Conservation (phyloP, 2,888 invertebrate genomes). For the Sesamia inferens region DNA sequence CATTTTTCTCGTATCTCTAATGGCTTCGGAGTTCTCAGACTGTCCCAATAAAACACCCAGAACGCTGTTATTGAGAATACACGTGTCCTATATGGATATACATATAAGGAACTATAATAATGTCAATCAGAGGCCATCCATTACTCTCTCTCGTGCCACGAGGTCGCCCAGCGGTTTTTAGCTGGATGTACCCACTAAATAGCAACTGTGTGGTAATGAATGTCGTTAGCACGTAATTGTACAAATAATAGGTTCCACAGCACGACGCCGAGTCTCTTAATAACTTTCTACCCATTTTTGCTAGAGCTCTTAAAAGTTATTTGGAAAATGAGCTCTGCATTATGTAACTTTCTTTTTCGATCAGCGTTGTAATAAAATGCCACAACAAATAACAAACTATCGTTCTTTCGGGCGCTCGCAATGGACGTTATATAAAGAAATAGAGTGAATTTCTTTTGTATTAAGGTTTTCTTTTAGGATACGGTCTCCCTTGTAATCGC, state of each 20-base stretch:
- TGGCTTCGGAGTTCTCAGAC: not conserved
- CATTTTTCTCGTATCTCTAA: not conserved
- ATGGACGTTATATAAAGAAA: slow-evolving; percentile 49
- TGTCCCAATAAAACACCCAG: not conserved
- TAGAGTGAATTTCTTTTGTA: slow-evolving; percentile 66
- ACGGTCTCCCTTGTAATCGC: slow-evolving; percentile 55
- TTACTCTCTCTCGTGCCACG: not conserved
- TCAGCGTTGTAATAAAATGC: slow-evolving; percentile 37
- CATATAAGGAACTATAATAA: not conserved
- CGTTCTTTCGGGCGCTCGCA: slow-evolving; percentile 25
- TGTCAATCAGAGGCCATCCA: not conserved
- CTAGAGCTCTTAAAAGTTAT: not conserved
- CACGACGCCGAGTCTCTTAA: not conserved
- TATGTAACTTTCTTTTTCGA: slow-evolving; percentile 16
- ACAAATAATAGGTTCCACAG: not conserved
- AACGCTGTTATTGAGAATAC: not conserved
- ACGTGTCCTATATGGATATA: not conserved
- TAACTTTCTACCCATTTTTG: not conserved
- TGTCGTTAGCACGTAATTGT: not conserved
- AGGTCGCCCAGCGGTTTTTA: not conserved
- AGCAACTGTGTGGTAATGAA: not conserved
- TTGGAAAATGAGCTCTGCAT: slow-evolving; percentile 24
- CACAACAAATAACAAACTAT: slow-evolving; percentile 40
- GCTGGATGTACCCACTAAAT: not conserved
- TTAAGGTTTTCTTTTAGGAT: slow-evolving; percentile 61